phyloP scores from a whole-genome alignment of 2,113 vertebrate species.

The Urocolius indicus region DNA sequence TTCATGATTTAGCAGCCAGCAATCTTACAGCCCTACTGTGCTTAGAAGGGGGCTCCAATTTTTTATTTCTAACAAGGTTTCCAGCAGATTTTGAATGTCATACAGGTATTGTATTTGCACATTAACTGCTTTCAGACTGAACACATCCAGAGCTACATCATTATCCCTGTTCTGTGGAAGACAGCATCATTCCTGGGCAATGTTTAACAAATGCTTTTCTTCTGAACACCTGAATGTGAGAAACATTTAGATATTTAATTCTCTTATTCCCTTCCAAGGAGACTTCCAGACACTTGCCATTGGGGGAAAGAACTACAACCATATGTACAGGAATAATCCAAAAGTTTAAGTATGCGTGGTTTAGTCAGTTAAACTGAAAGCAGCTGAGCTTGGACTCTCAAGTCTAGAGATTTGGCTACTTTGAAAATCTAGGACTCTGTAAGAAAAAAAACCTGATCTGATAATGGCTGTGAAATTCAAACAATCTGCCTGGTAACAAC shows the following conservation, averaged over 20 bases:
- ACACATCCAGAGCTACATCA: slow-evolving; percentile 48
- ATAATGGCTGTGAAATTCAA: slow-evolving; percentile 2
- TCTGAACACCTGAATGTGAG: neutral
- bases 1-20: slow-evolving; percentile 71
- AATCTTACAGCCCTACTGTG: slow-evolving; percentile 66
- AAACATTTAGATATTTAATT: neutral
- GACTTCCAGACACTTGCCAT: neutral
- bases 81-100: slow-evolving; percentile 73
- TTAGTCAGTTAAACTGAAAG: neutral
- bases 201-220: neutral
- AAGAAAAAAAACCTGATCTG: neutral
- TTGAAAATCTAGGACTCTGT: neutral
- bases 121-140: slow-evolving; percentile 60
- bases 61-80: slow-evolving; percentile 75
- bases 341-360: neutral
- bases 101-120: slow-evolving; percentile 71
- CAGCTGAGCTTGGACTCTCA: neutral
- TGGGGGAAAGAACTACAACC: neutral
- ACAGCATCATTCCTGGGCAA: neutral
- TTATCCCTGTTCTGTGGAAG: neutral
- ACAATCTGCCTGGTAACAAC: neutral
- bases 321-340: neutral
- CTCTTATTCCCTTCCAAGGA: neutral
- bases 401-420: neutral
- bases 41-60: slow-evolving; percentile 68